These are phyloP conservation scores for Acleris literana DNA, from an alignment of 2,888 invertebrate genomes.

Conservation along the genomic window DNA sequence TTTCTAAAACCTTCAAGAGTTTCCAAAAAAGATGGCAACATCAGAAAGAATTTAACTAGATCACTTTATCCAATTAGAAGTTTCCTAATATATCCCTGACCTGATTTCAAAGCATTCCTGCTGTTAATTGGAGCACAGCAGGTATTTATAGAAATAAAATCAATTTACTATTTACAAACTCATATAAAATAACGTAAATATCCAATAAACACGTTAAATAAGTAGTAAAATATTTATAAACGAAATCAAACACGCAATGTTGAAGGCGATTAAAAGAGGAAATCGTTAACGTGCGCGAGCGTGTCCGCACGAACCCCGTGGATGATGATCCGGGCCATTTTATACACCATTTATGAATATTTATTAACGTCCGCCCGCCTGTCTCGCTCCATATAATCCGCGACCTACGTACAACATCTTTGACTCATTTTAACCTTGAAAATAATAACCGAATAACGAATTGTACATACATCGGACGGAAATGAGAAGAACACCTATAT, in stretches of 20 bases:
- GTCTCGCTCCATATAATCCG: constrained; percentile 62
- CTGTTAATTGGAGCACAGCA: constrained; percentile 29
- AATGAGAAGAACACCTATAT: constrained; percentile 23
- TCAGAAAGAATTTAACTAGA: constrained; percentile 8
- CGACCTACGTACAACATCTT: constrained; percentile 59
- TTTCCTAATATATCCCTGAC: constrained; percentile 34
- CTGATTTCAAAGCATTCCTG: constrained; percentile 31
- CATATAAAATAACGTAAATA: not conserved
- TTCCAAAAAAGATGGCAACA: not conserved
- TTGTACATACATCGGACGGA: constrained; percentile 1
- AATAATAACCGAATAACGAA: constrained; percentile 43
- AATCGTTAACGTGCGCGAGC: constrained; percentile 5
- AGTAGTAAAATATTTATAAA: not conserved
- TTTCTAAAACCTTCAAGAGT: not conserved
- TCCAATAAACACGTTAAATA: not conserved
- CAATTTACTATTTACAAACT: not conserved
- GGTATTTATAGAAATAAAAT: constrained; percentile 19
- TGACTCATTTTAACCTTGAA: constrained; percentile 76
- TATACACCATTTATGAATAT: constrained; percentile 54
- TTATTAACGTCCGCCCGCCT: constrained; percentile 60
- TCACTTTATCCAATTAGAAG: constrained; percentile 24
- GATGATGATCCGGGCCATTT: constrained; percentile 40
- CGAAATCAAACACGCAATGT: not conserved
- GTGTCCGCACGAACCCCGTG: constrained; percentile 23
- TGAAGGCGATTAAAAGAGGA: not conserved